These are phyloP conservation scores for Drosophila tsacasi DNA, from an alignment of 1,140 invertebrate species.

Conservation along the genomic window DNA sequence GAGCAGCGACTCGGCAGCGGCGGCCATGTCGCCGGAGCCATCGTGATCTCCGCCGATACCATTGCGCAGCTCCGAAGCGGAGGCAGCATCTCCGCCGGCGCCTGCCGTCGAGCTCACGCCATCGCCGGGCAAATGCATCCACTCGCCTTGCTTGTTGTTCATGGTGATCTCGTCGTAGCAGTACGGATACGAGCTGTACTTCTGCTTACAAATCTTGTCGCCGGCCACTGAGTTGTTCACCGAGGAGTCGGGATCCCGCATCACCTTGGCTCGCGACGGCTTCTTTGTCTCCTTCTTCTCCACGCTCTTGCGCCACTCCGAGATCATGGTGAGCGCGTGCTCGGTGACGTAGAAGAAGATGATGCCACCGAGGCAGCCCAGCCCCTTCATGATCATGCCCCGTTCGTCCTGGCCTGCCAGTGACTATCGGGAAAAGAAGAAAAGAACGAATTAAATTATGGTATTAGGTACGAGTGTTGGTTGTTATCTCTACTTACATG, in stretches of 20 bases:
- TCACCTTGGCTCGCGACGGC: constrained; percentile 87
- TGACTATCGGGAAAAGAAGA: constrained; percentile 41
- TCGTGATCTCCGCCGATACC: constrained; percentile 75
- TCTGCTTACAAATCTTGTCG: constrained; percentile 92
- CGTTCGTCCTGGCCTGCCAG: constrained; percentile 72
- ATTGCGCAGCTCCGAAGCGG: constrained; percentile 48
- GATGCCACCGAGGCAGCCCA: constrained; percentile 92
- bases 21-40: constrained; percentile 50
- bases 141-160: constrained; percentile 88
- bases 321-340: constrained; percentile 91
- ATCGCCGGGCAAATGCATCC: constrained; percentile 82
- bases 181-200: constrained; percentile 93
- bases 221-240: constrained; percentile 87
- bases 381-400: constrained; percentile 92
- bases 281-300: constrained; percentile 87
- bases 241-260: constrained; percentile 87
- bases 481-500: constrained; percentile 88
- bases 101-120: constrained; percentile 57
- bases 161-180: constrained; percentile 93
- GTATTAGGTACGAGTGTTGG: not conserved
- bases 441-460: not conserved
- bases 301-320: constrained; percentile 91
- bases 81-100: constrained; percentile 70
- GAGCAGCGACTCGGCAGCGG: constrained; percentile 74
- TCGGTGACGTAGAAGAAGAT: constrained; percentile 95